Evolutionary conservation across 2,888 invertebrate genomes (phyloP).

Genomic region (Rhagonycha fulva): DNA sequence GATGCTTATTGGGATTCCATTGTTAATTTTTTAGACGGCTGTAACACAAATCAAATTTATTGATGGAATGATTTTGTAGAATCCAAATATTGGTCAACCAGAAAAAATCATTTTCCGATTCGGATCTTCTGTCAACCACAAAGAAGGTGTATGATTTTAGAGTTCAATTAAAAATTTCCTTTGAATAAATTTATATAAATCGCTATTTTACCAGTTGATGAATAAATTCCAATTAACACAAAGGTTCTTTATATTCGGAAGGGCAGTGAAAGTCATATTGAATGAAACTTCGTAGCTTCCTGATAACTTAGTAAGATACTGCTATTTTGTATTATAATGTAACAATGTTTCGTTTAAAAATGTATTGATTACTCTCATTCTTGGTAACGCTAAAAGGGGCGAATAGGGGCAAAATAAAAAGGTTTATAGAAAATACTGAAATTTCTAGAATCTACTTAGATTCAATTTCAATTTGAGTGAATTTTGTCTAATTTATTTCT

Average conservation of each 20-base stretch:
- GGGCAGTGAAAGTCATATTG: background rate
- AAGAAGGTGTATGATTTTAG: background rate
- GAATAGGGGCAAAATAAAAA: background rate
- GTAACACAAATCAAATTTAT: background rate
- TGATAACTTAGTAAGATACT: background rate
- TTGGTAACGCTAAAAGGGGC: background rate
- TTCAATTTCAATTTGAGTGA: background rate
- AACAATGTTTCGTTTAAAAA: background rate
- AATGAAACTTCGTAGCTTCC: background rate
- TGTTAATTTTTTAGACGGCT: no score
- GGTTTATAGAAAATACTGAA: background rate
- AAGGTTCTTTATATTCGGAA: background rate
- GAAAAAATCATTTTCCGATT: background rate
- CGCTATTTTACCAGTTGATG: background rate
- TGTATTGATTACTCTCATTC: background rate
- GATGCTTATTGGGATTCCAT: no score
- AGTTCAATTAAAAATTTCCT: background rate
- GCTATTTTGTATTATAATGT: background rate
- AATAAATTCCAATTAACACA: background rate
- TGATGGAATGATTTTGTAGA: no score
- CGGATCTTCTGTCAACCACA: background rate
- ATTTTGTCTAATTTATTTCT: background rate
- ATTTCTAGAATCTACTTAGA: background rate
- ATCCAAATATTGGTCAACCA: background rate
- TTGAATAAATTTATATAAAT: background rate